Percentiles rank a stretch among this genome's conserved stretches.
phyloP scores from a whole-genome alignment of 2,888 invertebrate genomes.

The Nipponacmea schrenckii region DNA sequence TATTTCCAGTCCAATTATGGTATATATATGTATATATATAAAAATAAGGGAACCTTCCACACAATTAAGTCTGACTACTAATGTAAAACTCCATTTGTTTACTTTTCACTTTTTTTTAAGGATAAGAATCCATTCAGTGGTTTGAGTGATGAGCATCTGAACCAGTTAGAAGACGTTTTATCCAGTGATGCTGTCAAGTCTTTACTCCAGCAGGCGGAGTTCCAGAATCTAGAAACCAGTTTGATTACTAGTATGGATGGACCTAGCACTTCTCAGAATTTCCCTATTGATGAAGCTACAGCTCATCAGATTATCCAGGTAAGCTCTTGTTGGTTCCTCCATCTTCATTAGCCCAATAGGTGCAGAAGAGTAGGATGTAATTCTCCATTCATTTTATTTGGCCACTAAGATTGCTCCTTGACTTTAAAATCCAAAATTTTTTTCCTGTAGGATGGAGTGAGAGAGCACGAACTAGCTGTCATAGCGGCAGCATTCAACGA shows the following conservation, averaged over 20 bases:
- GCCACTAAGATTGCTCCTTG: neutral
- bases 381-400: too few relatives aligned
- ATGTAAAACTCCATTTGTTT: too few relatives aligned
- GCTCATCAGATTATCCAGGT: slow-evolving; percentile 27
- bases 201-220: slow-evolving; percentile 45
- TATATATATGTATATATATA: too few relatives aligned
- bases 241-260: slow-evolving; percentile 15
- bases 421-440: neutral
- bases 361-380: too few relatives aligned
- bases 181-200: slow-evolving; percentile 51
- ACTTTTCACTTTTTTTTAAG: slow-evolving; percentile 23
- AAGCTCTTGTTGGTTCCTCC: neutral
- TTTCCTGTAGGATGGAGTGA: slow-evolving; percentile 31
- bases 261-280: slow-evolving; percentile 5
- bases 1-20: too few relatives aligned
- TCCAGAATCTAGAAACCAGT: slow-evolving; percentile 18
- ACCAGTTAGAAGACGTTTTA: slow-evolving; percentile 53
- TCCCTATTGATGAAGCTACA: slow-evolving; percentile 19
- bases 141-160: slow-evolving; percentile 56
- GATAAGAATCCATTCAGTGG: slow-evolving; percentile 58
- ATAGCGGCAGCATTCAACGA: slow-evolving; percentile 47
- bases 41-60: too few relatives aligned
- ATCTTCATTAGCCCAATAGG: too few relatives aligned
- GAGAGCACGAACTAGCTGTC: slow-evolving; percentile 30
- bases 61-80: too few relatives aligned